phyloP scores from a whole-genome alignment of 2,888 invertebrate genomes.

The Eupeodes latifasciatus region DNA sequence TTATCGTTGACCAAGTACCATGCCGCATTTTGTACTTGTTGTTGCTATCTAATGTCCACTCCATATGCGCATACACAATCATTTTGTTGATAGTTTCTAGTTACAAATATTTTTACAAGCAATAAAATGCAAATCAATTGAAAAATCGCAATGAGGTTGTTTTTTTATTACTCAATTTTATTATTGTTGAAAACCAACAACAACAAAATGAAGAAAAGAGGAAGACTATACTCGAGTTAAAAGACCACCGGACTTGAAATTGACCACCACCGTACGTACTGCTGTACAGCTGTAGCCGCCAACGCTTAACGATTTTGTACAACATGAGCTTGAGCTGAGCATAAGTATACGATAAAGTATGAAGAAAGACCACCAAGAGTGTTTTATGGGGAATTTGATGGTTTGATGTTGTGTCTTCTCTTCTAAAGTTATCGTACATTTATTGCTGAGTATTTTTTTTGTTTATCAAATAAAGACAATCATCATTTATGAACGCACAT shows the following conservation, averaged over 20 bases:
- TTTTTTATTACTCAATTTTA: slow-evolving; percentile 63
- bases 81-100: slow-evolving; percentile 55
- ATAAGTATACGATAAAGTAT: neutral
- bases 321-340: neutral
- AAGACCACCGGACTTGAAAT: slow-evolving; percentile 48
- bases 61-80: slow-evolving; percentile 2
- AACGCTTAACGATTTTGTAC: neutral
- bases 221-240: slow-evolving; percentile 4
- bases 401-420: neutral
- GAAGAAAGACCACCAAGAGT: slow-evolving; percentile 25
- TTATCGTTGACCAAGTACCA: slow-evolving; percentile 4
- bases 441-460: slow-evolving; percentile 10
- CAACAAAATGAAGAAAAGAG: neutral
- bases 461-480: slow-evolving; percentile 19
- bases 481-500: neutral
- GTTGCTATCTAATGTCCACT: neutral
- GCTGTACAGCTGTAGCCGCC: neutral
- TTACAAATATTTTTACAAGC: slow-evolving; percentile 41
- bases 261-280: no score
- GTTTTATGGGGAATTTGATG: slow-evolving; percentile 20
- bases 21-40: neutral
- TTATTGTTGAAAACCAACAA: slow-evolving; percentile 11
- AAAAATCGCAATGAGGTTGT: slow-evolving; percentile 32
- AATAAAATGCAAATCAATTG: slow-evolving; percentile 70
- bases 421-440: neutral